Percentiles rank a stretch among this genome's conserved stretches.
These are phyloP conservation scores for Nymphalis polychloros DNA, from an alignment of 2,888 invertebrate genomes.

Conservation along the genomic window DNA sequence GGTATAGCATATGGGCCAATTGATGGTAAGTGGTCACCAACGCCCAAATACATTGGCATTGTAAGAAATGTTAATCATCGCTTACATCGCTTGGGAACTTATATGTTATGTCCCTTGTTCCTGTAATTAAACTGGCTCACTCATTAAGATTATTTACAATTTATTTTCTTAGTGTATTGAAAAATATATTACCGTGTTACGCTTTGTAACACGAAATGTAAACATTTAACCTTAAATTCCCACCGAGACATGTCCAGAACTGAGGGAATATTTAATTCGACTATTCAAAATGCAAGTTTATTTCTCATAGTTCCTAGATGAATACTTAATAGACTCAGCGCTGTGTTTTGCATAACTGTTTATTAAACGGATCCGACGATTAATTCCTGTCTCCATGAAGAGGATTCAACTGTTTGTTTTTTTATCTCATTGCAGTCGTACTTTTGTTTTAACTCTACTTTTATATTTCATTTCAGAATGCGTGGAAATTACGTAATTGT, in stretches of 20 bases:
- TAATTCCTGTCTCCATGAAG: conserved; percentile 20
- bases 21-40: too few species aligned
- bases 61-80: too few species aligned
- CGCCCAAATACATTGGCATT: too few species aligned
- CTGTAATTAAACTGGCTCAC: too few species aligned
- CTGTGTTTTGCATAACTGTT: conserved; percentile 34
- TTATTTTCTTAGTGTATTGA: not conserved
- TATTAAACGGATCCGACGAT: conserved; percentile 22
- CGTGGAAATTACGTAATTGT: too few species aligned
- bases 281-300: conserved; percentile 27
- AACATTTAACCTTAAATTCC: conserved; percentile 11
- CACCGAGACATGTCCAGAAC: conserved; percentile 22
- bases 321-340: conserved; percentile 26
- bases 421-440: not conserved
- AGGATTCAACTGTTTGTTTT: conserved; percentile 26
- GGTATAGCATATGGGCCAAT: too few species aligned
- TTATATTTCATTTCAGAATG: not conserved
- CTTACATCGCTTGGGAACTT: too few species aligned
- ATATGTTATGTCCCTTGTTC: too few species aligned
- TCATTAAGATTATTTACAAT: too few species aligned
- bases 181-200: not conserved
- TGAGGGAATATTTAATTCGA: conserved; percentile 31
- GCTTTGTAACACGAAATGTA: conserved; percentile 9
- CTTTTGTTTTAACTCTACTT: not conserved
- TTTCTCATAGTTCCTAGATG: conserved; percentile 28